Evolutionary conservation across 2,113 vertebrate genomes (phyloP).

Genomic region (Canis aureus): DNA sequence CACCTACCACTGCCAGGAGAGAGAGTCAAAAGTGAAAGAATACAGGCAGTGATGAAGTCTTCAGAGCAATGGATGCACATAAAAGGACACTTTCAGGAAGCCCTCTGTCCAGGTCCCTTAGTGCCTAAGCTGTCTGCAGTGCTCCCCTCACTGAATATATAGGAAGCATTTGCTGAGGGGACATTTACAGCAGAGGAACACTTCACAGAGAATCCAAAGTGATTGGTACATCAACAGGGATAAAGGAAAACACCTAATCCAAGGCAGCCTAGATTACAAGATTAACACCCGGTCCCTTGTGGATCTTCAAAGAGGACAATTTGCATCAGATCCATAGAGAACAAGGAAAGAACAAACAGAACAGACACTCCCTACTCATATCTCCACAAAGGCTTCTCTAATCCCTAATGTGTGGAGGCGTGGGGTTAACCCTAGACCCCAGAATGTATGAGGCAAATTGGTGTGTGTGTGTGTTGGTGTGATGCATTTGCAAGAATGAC

Average conservation of each 20-base stretch:
- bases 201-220: not conserved
- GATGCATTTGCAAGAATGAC: not conserved
- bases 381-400: not conserved
- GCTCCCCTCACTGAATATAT: not conserved
- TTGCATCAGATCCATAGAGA: not conserved
- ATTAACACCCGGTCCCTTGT: not conserved
- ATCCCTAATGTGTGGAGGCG: not conserved
- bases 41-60: not conserved
- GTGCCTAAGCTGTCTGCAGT: not conserved
- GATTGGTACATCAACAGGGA: not conserved
- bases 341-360: not conserved
- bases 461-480: not conserved
- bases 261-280: not conserved
- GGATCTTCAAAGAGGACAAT: not conserved
- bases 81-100: not conserved
- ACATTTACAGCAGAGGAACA: not conserved
- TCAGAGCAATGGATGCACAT: not conserved
- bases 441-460: not conserved
- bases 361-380: not conserved
- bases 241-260: not conserved
- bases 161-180: not conserved
- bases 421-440: not conserved
- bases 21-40: not conserved
- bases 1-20: not conserved
- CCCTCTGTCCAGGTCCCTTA: accelerated